Evolutionary conservation across 2,797 vertebrate species (phyloP).

Genomic region (Crotalus adamanteus): DNA sequence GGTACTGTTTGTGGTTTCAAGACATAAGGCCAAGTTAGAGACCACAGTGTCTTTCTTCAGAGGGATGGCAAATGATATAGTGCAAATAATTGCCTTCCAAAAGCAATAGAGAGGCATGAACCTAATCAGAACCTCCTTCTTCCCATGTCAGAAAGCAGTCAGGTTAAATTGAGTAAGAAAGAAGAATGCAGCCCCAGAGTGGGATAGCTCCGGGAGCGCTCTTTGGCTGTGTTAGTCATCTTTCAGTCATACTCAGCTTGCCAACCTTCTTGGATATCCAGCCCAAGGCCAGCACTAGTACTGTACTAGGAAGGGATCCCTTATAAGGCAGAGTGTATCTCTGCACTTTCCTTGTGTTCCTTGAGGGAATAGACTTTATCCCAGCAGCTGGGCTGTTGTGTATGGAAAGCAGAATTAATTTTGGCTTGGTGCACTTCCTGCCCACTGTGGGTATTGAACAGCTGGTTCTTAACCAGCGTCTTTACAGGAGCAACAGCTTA

Average conservation of each 20-base stretch:
- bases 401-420: conserved; percentile 52
- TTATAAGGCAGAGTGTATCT: not conserved
- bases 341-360: not conserved
- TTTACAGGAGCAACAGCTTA: conserved; percentile 65
- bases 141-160: conserved; percentile 52
- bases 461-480: conserved; percentile 61
- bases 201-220: conserved; percentile 59
- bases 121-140: conserved; percentile 59
- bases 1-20: conserved; percentile 53
- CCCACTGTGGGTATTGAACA: conserved; percentile 57
- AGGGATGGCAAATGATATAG: conserved; percentile 52
- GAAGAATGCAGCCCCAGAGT: conserved; percentile 52
- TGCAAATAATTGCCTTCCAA: conserved; percentile 60
- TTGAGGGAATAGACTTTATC: not conserved
- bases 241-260: conserved; percentile 67
- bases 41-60: conserved; percentile 52
- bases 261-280: conserved; percentile 51
- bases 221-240: conserved; percentile 64
- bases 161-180: conserved; percentile 59
- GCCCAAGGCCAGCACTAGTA: not conserved
- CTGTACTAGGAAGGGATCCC: not conserved
- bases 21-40: conserved; percentile 53
- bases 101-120: conserved; percentile 72
- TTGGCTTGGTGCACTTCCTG: conserved; percentile 64
- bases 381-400: conserved; percentile 23